phyloP scores from a whole-genome alignment of 2,113 vertebrate species.

The Lanius collurio region DNA sequence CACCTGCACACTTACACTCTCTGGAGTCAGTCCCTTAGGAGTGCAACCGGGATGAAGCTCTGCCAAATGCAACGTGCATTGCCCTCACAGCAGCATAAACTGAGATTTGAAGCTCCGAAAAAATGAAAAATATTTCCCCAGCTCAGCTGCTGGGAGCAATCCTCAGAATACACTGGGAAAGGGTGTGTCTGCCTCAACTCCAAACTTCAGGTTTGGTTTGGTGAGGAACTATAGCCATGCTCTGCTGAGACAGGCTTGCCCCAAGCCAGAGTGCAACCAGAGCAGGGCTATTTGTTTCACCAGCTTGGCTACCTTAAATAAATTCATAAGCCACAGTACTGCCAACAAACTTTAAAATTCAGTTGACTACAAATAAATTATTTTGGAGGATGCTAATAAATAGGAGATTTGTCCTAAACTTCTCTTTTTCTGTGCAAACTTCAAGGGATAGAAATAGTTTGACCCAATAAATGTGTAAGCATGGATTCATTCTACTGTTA shows the following conservation, averaged over 20 bases:
- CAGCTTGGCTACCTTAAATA: background rate
- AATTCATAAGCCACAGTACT: background rate
- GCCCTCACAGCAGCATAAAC: background rate
- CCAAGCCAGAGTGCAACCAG: background rate
- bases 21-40: background rate
- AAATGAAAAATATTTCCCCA: background rate
- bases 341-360: background rate
- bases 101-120: accelerated
- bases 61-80: accelerated
- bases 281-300: background rate
- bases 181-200: background rate
- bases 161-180: background rate
- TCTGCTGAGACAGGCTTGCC: background rate
- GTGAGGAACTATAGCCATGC: background rate
- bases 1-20: background rate
- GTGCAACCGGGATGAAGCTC: background rate
- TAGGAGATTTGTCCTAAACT: background rate
- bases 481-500: background rate
- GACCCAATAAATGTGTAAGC: background rate
- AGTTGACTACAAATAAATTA: background rate
- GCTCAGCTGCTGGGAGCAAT: background rate
- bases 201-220: background rate
- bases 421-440: background rate
- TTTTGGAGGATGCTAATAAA: background rate
- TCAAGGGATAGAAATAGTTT: background rate